Conservation (phyloP, 2,888 invertebrate species). For the Dasypogon diadema region DNA sequence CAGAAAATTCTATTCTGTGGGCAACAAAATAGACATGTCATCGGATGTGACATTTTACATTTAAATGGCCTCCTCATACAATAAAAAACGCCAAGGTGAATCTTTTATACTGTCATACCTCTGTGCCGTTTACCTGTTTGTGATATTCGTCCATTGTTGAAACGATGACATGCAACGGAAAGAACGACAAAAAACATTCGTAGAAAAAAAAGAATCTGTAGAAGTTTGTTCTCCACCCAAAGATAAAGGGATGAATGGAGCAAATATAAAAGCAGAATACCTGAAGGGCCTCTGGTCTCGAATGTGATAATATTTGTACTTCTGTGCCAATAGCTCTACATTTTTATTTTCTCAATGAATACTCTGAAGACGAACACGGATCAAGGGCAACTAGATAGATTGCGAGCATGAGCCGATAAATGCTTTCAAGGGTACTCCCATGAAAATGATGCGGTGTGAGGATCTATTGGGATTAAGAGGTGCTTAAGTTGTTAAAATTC, state of each 20-base stretch:
- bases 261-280: constrained; percentile 13
- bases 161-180: constrained; percentile 39
- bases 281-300: constrained; percentile 11
- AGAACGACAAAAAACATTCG: constrained; percentile 34
- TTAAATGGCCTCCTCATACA: constrained; percentile 53
- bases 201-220: constrained; percentile 23
- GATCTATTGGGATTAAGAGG: constrained; percentile 40
- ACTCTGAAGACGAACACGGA: constrained; percentile 13
- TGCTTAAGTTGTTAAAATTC: constrained; percentile 32
- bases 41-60: constrained; percentile 53
- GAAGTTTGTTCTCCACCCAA: constrained; percentile 33
- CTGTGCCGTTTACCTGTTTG: constrained; percentile 42
- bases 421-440: constrained; percentile 29
- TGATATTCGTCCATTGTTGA: constrained; percentile 43
- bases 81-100: constrained; percentile 52
- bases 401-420: constrained; percentile 30
- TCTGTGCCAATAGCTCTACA: constrained; percentile 18
- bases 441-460: constrained; percentile 1
- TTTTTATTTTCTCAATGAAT: constrained; percentile 3
- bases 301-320: constrained; percentile 5
- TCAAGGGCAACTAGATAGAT: constrained; percentile 26
- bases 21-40: constrained; percentile 52
- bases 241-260: constrained; percentile 40
- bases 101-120: constrained; percentile 41
- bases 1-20: constrained; percentile 47